Evolutionary conservation across 2,797 vertebrate genomes (phyloP).

Genomic region (Crocidura indochinensis): DNA sequence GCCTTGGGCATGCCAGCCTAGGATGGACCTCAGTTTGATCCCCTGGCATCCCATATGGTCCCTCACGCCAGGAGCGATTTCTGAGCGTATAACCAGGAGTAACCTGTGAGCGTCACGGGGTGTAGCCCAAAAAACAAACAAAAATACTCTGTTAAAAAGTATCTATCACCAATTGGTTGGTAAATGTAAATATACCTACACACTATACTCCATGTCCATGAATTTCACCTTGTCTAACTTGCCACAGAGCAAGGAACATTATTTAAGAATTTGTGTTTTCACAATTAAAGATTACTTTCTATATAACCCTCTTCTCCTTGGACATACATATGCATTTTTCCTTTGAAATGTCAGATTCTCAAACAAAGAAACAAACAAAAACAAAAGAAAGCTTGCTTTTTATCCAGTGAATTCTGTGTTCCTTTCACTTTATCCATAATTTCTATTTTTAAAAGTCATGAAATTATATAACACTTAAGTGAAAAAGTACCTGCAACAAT

Average conservation of each 20-base stretch:
- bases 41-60: too few relatives aligned
- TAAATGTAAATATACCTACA: too few relatives aligned
- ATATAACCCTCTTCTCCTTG: conserved; percentile 40
- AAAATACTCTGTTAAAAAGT: too few relatives aligned
- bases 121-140: too few relatives aligned
- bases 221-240: background rate
- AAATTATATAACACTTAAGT: conserved; percentile 83
- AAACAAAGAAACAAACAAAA: conserved; percentile 33
- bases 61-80: too few relatives aligned
- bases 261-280: conserved; percentile 7
- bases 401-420: background rate
- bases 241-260: conserved; percentile 3
- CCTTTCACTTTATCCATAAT: conserved; percentile 80
- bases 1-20: too few relatives aligned
- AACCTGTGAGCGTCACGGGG: too few relatives aligned
- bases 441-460: conserved; percentile 84
- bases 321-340: conserved; percentile 13
- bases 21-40: too few relatives aligned
- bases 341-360: conserved; percentile 48
- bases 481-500: conserved; percentile 80
- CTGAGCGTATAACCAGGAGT: too few relatives aligned
- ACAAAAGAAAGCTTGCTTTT: conserved; percentile 37
- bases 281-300: background rate
- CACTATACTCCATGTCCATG: background rate
- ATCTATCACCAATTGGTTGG: too few relatives aligned